A percentile compares a stretch with the other conserved stretches of the same genome.
phyloP scores from a whole-genome alignment of 2,113 vertebrate genomes.

The Ceratotherium simum region DNA sequence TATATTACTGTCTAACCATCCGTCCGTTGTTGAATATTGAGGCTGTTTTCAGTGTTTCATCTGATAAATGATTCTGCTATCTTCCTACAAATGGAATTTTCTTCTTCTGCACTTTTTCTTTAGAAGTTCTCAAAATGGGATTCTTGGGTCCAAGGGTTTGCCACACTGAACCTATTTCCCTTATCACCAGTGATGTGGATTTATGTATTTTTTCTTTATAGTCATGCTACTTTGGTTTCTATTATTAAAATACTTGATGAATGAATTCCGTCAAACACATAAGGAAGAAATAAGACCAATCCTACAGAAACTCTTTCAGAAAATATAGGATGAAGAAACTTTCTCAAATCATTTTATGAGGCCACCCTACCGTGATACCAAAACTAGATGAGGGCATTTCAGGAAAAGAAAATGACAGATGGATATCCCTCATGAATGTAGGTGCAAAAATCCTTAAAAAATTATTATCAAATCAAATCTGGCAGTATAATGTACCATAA shows the following conservation, averaged over 20 bases:
- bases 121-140: not conserved
- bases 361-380: not conserved
- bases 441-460: not conserved
- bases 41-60: not conserved
- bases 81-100: not conserved
- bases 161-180: not conserved
- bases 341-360: constrained; percentile 26
- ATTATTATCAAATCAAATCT: constrained; percentile 36
- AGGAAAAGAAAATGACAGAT: constrained; percentile 3
- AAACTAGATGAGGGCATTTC: not conserved
- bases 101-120: constrained; percentile 13
- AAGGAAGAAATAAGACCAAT: not conserved
- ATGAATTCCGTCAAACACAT: not conserved
- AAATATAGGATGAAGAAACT: not conserved
- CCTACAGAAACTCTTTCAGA: not conserved
- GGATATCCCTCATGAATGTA: not conserved
- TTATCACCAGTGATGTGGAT: not conserved
- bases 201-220: not conserved
- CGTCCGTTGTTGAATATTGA: not conserved
- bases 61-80: constrained; percentile 10
- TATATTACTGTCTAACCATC: not conserved
- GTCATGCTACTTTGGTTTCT: not conserved
- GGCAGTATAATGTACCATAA: not conserved
- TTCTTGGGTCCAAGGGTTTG: not conserved
- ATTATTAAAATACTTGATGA: constrained; percentile 39